Percentiles rank a stretch among this genome's conserved stretches.
Conservation (phyloP, 2,113 vertebrate genomes). For the Balaeniceps rex region DNA sequence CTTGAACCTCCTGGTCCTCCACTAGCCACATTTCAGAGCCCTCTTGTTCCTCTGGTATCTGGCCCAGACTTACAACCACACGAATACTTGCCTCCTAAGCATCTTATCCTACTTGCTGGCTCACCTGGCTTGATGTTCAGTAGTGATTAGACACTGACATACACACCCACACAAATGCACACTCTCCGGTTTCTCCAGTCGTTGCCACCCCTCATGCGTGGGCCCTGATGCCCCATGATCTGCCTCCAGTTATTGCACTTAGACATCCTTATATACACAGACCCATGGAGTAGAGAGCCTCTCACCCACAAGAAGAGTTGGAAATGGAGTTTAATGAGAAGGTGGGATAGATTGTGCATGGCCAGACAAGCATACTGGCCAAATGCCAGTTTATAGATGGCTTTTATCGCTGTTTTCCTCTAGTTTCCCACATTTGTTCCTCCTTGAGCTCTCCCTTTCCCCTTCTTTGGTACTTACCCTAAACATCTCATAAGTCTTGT, state of each 20-base stretch:
- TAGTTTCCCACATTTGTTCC: neutral
- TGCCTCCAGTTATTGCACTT: neutral
- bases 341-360: neutral
- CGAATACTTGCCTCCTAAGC: neutral
- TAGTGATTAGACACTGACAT: neutral
- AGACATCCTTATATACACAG: neutral
- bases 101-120: neutral
- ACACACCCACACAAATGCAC: neutral
- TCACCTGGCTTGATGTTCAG: neutral
- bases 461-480: neutral
- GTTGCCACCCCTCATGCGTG: neutral
- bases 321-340: neutral
- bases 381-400: neutral
- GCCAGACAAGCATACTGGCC: neutral
- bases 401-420: neutral
- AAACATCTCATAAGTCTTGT: neutral
- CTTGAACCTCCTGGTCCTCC: neutral
- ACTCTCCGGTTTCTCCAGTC: neutral
- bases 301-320: neutral
- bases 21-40: neutral
- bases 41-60: neutral
- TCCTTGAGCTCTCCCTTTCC: neutral
- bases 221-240: neutral
- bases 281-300: neutral
- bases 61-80: neutral